Percentiles rank a stretch among this genome's conserved stretches.
Evolutionary conservation across 2,888 invertebrate genomes (phyloP).

Genomic region (Mamestra brassicae): DNA sequence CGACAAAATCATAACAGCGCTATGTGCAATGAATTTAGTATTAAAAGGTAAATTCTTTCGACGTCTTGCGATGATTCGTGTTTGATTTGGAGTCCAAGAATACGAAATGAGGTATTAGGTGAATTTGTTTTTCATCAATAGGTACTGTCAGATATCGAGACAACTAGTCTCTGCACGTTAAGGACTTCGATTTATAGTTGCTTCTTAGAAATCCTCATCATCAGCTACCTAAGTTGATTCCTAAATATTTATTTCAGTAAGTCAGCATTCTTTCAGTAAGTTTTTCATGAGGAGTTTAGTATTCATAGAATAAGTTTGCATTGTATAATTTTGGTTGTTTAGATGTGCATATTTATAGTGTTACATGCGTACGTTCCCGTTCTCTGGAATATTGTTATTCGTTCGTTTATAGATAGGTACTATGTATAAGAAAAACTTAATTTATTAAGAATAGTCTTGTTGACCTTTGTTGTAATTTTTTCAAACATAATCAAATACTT

Average conservation of each 20-base stretch:
- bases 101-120: not conserved
- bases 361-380: no score
- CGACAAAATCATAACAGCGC: conserved; percentile 24
- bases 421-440: no score
- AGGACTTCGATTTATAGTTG: not conserved
- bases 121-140: conserved; percentile 3
- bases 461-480: no score
- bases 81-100: conserved; percentile 3
- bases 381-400: no score
- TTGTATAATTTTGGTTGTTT: no score
- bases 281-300: not conserved
- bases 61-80: not conserved
- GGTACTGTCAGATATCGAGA: not conserved
- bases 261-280: not conserved
- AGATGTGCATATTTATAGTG: no score
- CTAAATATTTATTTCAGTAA: not conserved
- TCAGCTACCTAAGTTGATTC: no score
- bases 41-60: conserved; percentile 9
- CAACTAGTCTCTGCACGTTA: not conserved
- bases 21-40: conserved; percentile 38
- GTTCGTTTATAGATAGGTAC: no score
- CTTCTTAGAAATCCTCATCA: not conserved
- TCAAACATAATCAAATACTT: no score
- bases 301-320: not conserved
- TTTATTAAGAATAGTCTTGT: no score